A percentile compares a stretch with the other conserved stretches of the same genome.
Evolutionary conservation across 2,797 vertebrate genomes (phyloP).

Genomic region (Avahi laniger): DNA sequence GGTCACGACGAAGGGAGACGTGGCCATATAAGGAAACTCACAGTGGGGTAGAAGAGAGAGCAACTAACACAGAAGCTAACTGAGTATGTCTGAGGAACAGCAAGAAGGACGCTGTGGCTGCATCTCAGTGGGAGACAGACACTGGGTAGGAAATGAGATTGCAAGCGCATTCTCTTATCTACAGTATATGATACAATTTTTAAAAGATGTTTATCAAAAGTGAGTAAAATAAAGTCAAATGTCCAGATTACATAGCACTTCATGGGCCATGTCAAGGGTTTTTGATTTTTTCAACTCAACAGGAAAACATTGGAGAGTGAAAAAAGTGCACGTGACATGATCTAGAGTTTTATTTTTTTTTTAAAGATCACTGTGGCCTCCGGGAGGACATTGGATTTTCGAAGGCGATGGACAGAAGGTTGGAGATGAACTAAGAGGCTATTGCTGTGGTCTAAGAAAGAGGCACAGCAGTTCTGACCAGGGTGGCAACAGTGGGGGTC

Average conservation of each 20-base stretch:
- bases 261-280: not conserved
- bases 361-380: not conserved
- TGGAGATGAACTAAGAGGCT: not conserved
- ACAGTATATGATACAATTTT: constrained; percentile 52
- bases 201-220: constrained; percentile 61
- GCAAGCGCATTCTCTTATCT: constrained; percentile 41
- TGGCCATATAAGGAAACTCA: not conserved
- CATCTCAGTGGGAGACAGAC: not conserved
- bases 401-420: not conserved
- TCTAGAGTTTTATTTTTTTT: not conserved
- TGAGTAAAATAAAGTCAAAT: constrained; percentile 3
- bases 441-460: not conserved
- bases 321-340: not conserved
- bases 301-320: not conserved
- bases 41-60: not conserved
- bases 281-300: not conserved
- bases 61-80: not conserved
- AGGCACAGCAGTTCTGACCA: not conserved
- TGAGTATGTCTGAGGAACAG: not conserved
- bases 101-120: not conserved
- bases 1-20: not conserved
- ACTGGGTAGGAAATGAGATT: not conserved
- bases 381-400: not conserved
- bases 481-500: accelerated
- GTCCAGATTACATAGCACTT: not conserved